Percentiles rank a stretch among this genome's conserved stretches.
phyloP scores from a whole-genome alignment of 2,797 vertebrate species.

The Cirrhinus mrigala region DNA sequence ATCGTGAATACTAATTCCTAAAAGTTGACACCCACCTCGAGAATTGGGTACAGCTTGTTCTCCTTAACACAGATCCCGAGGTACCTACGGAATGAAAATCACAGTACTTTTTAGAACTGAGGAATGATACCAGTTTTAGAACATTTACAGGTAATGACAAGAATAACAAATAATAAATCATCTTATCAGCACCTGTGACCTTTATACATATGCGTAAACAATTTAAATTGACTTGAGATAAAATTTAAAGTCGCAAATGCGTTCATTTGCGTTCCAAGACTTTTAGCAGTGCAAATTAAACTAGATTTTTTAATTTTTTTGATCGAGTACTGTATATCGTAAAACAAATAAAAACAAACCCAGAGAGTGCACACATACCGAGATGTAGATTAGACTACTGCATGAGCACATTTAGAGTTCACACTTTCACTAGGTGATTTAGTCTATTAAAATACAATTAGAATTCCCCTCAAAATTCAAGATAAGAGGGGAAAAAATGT shows the following conservation, averaged over 20 bases:
- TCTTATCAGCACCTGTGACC: background rate
- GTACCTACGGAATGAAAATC: conserved; percentile 70
- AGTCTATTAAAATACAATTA: too few relatives aligned
- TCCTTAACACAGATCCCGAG: conserved; percentile 81
- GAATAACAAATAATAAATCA: background rate
- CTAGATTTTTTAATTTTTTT: too few relatives aligned
- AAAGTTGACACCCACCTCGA: conserved; percentile 75
- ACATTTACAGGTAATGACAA: background rate
- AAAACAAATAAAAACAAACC: too few relatives aligned
- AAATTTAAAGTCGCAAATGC: background rate
- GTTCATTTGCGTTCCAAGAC: too few relatives aligned
- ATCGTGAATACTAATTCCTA: background rate
- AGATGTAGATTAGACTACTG: too few relatives aligned
- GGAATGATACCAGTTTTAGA: background rate
- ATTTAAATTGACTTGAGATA: background rate
- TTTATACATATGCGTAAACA: background rate
- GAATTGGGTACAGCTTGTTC: conserved; percentile 80
- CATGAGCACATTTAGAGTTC: too few relatives aligned
- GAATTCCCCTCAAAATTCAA: too few relatives aligned
- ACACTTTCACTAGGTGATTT: too few relatives aligned
- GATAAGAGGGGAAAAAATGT: too few relatives aligned
- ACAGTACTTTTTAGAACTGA: background rate
- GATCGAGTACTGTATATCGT: too few relatives aligned
- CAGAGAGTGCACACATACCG: too few relatives aligned
- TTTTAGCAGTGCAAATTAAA: too few relatives aligned